Evolutionary conservation across 2,888 invertebrate genomes (phyloP), one percentile per base, ranked within the genome.

Genomic region (Saturnia japonica): DNA sequence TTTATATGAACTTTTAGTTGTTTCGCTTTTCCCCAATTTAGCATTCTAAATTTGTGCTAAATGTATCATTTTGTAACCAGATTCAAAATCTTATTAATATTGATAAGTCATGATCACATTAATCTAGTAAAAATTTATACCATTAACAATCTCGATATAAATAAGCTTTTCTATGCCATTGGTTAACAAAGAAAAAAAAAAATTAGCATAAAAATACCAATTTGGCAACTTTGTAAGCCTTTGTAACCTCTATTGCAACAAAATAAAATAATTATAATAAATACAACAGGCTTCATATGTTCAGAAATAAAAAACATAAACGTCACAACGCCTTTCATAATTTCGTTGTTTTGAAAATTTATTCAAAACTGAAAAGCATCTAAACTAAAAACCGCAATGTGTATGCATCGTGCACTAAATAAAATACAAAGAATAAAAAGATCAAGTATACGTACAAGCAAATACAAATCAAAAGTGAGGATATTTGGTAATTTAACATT

Each of bases 401-500:
- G 51, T 70, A 40, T 9, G 8, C 14, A 25, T 57, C 68, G 72
- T 74, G 69, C 70, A 71, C 68, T 69, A 74, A 69, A 74, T 73
- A 74, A 69, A 25, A 60, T n/a, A n/a, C n/a, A n/a, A n/a, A n/a
- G n/a, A 47, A 54, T 51, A 64, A 69, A 72, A 42, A 72, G 73
- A 75, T 74, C 76, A 74, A 70, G 51, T 51, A 69, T 64, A 16
- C 11, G 40, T 70, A 42, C 72, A 72, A 70, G 69, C 69, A 66
- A 51, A 22, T 43, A 45, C 16, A 62, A 45, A 45, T 4, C 34
- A 60, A 54, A 14, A 64, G 67, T 54, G 70, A 67, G 67, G 54
- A 51, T 54, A 67, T 68, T 71, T 43, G 70, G 66, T 28, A 80
- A 72, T 78, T 77, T 81, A 85, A 82, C 82, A 83, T 78, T 78